Base-by-base conservation (phyloP, 92 coral and sea anemone genomes). In the Bergia puertoricense region DNA sequence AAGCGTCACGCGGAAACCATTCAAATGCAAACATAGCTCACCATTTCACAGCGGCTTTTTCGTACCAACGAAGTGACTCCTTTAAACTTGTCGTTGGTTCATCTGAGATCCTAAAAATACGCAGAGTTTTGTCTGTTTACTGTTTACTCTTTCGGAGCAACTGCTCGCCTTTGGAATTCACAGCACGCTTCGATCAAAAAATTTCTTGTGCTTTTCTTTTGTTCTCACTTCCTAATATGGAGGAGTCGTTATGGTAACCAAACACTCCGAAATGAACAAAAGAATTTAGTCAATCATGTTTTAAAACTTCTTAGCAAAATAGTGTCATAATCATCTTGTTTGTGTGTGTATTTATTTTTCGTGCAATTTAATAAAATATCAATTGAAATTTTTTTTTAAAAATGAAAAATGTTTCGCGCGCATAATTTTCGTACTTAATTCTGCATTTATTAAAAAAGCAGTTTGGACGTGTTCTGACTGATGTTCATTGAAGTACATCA, bases 1-100 rank as follows among this genome's bases (percentile, higher is more conserved):
- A 43, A 65, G 86, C 79, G 67, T 48, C 87, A 71, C 69, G 87
- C 48, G 45, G 46, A 69, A 84, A 84, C 87, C 79, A 71, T 69
- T 84, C 67, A 74, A 71, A 38, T 84, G 87, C 79, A 74, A 84
- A 50, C 30, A 20, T 39, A 46, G 23, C 79, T 84, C 36, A 84
- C 87, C 87, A 84, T 84, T 69, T 84, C 79, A 30, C 0, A 0
- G 44, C 40, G 43, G 40, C 82, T 48, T 22, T 82, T 20, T 42
- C 15, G 4, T 36, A 76, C 23, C 69, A 6, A 23, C 22, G 80
- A 76, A 42, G 8, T 39, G 4, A 14, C 22, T 74, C 48, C 42
- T 74, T 74, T 44, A 74, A 74, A 74, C 46, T 71, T 59, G 40
- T 3, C 42, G 11, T 43, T 5, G 44, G 41, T 42, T 36, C n/a